These are phyloP conservation scores for Sanderia malayensis DNA, from an alignment of 30 jellyfish, hydroid and myxozoan species.

Conservation along the genomic window DNA sequence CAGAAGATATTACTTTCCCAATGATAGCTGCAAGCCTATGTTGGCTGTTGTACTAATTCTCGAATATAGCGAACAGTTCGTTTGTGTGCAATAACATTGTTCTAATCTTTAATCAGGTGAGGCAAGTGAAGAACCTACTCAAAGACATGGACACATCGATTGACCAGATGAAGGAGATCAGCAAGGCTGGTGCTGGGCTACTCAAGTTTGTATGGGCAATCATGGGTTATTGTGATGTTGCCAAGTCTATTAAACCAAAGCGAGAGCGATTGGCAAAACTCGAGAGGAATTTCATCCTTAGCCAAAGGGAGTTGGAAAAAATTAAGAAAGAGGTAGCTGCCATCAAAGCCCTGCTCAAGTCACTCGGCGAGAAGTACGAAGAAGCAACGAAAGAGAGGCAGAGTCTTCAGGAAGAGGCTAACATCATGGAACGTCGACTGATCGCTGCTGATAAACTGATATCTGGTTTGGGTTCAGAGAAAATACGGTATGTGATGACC, in stretches of 20 bases:
- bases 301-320: constrained; percentile 89
- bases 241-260: constrained; percentile 91
- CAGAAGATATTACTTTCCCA: too few relatives aligned
- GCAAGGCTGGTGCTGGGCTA: constrained; percentile 97
- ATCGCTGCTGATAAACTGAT: constrained; percentile 96
- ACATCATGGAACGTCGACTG: constrained; percentile 92
- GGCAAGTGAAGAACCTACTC: constrained; percentile 70
- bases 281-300: constrained; percentile 81
- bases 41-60: too few relatives aligned
- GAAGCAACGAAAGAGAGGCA: constrained; percentile 87
- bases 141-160: constrained; percentile 80
- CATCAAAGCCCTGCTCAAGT: constrained; percentile 83
- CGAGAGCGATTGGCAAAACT: constrained; percentile 90
- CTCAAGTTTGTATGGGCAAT: constrained; percentile 88
- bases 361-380: constrained; percentile 73
- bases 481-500: constrained; percentile 69
- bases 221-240: constrained; percentile 95
- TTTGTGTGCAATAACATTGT: too few relatives aligned
- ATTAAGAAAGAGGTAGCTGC: constrained; percentile 91
- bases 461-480: constrained; percentile 96
- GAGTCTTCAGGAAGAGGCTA: constrained; percentile 90
- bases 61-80: too few relatives aligned
- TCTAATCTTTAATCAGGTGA: constrained; percentile 48
- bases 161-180: constrained; percentile 88
- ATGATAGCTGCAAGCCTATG: too few relatives aligned